phyloP scores from a whole-genome alignment of 1,140 invertebrate genomes.

The Pentalonia nigronervosa region DNA sequence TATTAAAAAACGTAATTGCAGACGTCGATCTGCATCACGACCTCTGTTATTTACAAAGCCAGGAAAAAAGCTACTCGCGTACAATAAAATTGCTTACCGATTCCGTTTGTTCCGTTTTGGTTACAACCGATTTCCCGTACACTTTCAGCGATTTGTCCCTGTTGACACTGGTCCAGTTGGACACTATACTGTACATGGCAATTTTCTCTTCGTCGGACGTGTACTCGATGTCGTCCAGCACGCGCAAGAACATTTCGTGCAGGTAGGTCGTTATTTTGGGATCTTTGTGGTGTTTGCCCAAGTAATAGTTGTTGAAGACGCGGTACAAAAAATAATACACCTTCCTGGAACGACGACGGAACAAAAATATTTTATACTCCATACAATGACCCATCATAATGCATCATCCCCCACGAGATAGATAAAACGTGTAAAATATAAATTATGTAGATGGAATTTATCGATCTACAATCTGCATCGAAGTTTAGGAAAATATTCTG shows the following conservation, averaged over 20 bases:
- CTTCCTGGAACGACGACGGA: background rate
- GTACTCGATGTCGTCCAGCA: conserved; percentile 29
- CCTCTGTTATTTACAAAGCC: too few species aligned
- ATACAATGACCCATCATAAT: background rate
- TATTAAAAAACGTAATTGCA: background rate
- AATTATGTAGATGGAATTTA: background rate
- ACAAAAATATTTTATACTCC: background rate
- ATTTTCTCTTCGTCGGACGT: background rate
- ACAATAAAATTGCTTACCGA: background rate
- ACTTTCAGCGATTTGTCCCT: background rate
- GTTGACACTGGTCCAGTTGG: conserved; percentile 29
- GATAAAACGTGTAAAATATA: background rate
- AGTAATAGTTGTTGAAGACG: conserved; percentile 31
- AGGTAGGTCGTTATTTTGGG: background rate
- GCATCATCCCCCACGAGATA: background rate
- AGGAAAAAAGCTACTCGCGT: background rate
- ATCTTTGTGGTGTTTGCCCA: background rate
- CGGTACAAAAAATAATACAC: conserved; percentile 44
- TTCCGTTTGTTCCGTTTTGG: background rate
- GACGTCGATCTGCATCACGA: background rate
- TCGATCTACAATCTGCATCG: background rate
- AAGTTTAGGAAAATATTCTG: too few species aligned
- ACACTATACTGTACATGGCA: background rate
- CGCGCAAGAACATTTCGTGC: conserved; percentile 1
- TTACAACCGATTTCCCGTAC: background rate